Conservation (phyloP, 2,113 vertebrate genomes). For the Xerus inauris region DNA sequence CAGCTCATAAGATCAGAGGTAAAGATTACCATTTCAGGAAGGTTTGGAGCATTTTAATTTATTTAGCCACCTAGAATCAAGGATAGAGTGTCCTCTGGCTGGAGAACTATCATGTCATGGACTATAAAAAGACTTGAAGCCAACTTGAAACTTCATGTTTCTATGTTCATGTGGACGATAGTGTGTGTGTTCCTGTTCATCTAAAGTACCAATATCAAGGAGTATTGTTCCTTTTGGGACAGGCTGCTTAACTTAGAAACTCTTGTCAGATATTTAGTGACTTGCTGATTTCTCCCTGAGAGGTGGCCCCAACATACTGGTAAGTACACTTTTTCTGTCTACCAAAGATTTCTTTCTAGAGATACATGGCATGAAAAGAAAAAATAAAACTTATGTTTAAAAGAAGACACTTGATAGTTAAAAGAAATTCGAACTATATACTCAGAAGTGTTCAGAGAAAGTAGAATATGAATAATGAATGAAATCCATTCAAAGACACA, state of each 20-base stretch:
- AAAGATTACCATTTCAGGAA: conserved; percentile 30
- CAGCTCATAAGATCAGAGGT: not conserved
- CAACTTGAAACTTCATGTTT: not conserved
- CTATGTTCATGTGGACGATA: not conserved
- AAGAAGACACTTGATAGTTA: not conserved
- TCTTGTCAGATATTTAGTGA: not conserved
- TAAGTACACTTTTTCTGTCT: not conserved
- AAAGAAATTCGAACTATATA: not conserved
- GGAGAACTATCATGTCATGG: not conserved
- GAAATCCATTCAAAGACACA: not conserved
- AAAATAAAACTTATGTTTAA: not conserved
- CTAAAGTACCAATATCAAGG: not conserved
- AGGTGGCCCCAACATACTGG: not conserved
- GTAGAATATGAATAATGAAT: not conserved
- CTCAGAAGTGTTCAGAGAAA: not conserved
- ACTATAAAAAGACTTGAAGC: not conserved
- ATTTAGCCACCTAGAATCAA: not conserved
- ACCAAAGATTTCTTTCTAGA: not conserved
- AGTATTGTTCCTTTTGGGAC: not conserved
- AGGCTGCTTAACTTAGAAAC: not conserved
- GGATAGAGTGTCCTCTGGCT: not conserved
- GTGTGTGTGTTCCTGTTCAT: not conserved
- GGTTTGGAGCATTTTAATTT: not conserved
- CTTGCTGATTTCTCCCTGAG: not conserved
- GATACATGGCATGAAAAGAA: not conserved